Evolutionary conservation across 2,113 vertebrate genomes (phyloP), one percentile per base, ranked within the genome.

Genomic region (Gasterosteus nipponicus): DNA sequence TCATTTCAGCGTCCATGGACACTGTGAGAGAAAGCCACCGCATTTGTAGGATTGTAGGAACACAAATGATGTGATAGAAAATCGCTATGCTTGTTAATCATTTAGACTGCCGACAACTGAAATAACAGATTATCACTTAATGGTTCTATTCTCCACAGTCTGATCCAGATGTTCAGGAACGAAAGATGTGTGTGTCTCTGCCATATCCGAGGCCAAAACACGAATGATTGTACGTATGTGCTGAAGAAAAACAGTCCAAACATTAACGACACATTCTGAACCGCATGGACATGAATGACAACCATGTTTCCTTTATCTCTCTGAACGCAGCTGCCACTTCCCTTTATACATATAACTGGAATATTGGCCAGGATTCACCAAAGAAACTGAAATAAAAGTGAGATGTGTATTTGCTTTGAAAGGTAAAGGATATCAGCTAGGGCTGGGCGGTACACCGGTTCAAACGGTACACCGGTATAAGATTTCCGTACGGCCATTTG

Each of bases 21-120:
- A 70, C n/a, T 29, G 2, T 64, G 16, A 74, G 61, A 46, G 8
- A 77, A 75, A 39, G 29, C 8, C 66, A 39, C 35, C 10, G 47
- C 10, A 49, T 12, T 46, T 69, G 39, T 33, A 49, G 15, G 47
- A 69, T 26, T 44, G 41, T 62, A 66, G 33, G 33, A 33, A 33
- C 33, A 63, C 2, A 63, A 69, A 69, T 71, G 71, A 81, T 58
- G 38, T 74, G 19, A 73, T 62, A 33, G 9, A 56, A 62, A 67
- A 33, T 44, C 29, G 18, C 10, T 22, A 35, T 39, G 15, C 54
- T 62, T 62, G 54, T 8, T 42, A 42, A 57, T 61, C 1, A 62
- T 41, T 66, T 65, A 31, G 14, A 63, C 3, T 35, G 14, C 53
- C 14, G 26, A 5, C 8, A 70, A 26, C 41, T 39, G 6, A 72